Evolutionary conservation across 2,113 vertebrate genomes (phyloP), one percentile per base, ranked within the genome.

Genomic region (Setophaga coronata): DNA sequence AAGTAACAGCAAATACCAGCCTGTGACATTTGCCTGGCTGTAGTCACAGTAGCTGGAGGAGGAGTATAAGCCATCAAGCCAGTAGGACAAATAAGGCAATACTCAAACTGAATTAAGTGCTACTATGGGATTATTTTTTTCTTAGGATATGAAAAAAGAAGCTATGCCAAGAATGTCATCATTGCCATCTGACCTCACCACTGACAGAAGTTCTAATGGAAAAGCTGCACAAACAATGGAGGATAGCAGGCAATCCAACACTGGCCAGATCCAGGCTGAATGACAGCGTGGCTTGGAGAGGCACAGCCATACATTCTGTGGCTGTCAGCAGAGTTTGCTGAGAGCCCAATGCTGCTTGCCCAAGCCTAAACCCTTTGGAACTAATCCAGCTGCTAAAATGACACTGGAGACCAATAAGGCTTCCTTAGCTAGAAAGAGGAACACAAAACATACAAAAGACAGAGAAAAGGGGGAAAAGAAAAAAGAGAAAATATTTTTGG

Each of bases 51-150:
- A 93, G 88, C 88, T 77, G 67, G 58, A 77, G 70, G 67, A 88
- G 50, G 28, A 81, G 56, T 28, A 40, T 14, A 33, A 92, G 64
- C 47, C 86, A n/a, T 66, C 76, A 81, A 82, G 80, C 89, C 89
- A 95, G 26, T 89, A 87, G 89, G 94, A 95, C 94, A 96, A 97
- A 94, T 94, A 97, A 96, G 95, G 95, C 89, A 96, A 95, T 82
- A 73, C 61, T 84, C 83, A 92, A 95, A 94, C 83, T 31, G 51
- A 86, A 95, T 95, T 92, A 89, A 95, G 47, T 92, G 95, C 89
- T 95, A 89, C 95, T 90, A 87, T 67, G 91, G 89, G 91, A 91
- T 86, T 82, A 34, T 86, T 95, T 95, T 95, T 88, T 95, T 66
- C 78, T 81, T 62, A 77, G 86, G 56, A 67, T 70, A 77, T 62